Evolutionary conservation across 2,113 vertebrate genomes (phyloP), one percentile per base, ranked within the genome.

Genomic region (Vimba vimba): DNA sequence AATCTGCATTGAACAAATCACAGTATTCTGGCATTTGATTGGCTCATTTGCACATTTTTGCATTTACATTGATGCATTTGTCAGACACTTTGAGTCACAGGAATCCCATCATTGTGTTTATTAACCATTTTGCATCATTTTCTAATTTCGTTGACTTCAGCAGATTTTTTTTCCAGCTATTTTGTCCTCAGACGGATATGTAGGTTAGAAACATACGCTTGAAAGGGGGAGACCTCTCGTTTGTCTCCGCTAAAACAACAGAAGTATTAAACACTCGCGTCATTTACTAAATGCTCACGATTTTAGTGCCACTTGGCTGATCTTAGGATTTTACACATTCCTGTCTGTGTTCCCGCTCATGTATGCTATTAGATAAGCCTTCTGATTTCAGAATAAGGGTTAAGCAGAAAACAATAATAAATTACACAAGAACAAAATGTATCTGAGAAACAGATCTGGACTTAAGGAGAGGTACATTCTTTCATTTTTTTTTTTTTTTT

Each of bases 291-390:
- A 39, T 64, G 39, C 76, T 60, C 55, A 8, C 13, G 52, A 79
- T 9, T 81, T 21, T 66, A 47, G 39, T 7, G n/a, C 13, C 79
- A 66, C 79, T 66, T 50, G 43, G 50, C 60, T 66, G 39, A 66
- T 66, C 59, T 50, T 50, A 81, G n/a, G 25, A 47, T 66, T 81
- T 80, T n/a, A 81, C 36, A 45, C 57, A 45, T 45, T 19, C 78
- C 36, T 64, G 78, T 5, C 30, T 33, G 75, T 27, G n/a, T 27
- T 11, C 50, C 17, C 17, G 1, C 27, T 78, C 75, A 25, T 23
- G 9, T 6, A 55, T 59, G 76, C 30, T 59, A 15, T 59, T 55
- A 59, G 57, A 45, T 62, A 80, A 43, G 36, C 8, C 1, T 19
- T 1, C n/a, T n/a, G 36, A 13, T 59, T 64, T 13, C 36, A 21